Conservation (phyloP, 2,888 invertebrate genomes). For the Chloromyia formosa region DNA sequence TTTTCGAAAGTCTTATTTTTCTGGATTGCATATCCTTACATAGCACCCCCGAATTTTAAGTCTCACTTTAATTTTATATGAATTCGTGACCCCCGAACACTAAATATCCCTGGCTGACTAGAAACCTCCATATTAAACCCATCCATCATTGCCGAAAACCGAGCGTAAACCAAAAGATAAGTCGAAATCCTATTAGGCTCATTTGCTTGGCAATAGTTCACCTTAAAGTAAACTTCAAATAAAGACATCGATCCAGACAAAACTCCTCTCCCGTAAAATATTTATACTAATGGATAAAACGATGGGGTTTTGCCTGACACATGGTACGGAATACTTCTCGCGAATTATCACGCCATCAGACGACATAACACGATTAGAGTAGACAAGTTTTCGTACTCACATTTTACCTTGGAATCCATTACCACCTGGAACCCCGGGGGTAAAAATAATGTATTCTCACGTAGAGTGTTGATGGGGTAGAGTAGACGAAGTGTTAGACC, state of each 20-base stretch:
- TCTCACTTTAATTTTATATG: too few species aligned
- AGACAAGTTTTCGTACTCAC: not conserved
- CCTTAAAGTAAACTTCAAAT: not conserved
- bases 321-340: not conserved
- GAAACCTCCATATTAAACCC: too few species aligned
- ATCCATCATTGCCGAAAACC: too few species aligned
- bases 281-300: not conserved
- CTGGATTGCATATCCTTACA: too few species aligned
- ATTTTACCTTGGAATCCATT: not conserved
- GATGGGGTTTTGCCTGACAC: not conserved
- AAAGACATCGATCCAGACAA: not conserved
- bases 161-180: too few species aligned
- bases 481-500: too few species aligned
- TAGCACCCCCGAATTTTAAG: too few species aligned
- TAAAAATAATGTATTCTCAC: not conserved
- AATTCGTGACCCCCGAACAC: too few species aligned
- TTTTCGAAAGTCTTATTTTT: too few species aligned
- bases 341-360: conserved; percentile 2
- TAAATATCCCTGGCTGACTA: too few species aligned
- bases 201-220: not conserved
- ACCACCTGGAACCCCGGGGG: not conserved
- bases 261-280: not conserved
- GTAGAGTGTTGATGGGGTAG: not conserved
- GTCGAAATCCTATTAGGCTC: not conserved
- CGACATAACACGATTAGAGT: not conserved